Base-by-base conservation (phyloP, 2,888 invertebrate genomes). In the Oeneis ivallda region DNA sequence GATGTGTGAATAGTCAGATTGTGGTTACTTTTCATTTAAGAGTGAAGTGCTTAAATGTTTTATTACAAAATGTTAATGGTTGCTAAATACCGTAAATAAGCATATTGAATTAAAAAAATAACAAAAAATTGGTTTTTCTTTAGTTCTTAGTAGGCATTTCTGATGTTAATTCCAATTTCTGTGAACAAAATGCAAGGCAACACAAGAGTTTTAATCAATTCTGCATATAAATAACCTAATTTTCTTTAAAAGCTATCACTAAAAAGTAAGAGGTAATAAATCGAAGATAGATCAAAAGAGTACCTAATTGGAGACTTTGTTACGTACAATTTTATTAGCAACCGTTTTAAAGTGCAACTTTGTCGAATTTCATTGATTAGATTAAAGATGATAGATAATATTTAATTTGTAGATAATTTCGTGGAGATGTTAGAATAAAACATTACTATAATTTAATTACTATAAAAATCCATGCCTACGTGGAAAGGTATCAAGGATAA, bases 201-300 rank as follows among this genome's bases (percentile, higher is more conserved):
- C 10, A 47, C 47, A 60, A 61, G 52, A 41, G 50, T 26, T 61
- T 47, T 52, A 41, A 61, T 39, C 61, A 61, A 41, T 43, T n/a
- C 49, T 59, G 59, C 52, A 61, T 61, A 61, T 41, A 61, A 61
- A 61, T 52, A 61, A 52, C n/a, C 61, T 61, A n/a, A 61, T 61
- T 61, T 52, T 61, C 41, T 52, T 61, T 61, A 52, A 59, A 61
- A 41, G 50, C 37, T 61, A 41, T n/a, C 26, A 52, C 61, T 61
- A 61, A 61, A 61, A 50, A 8, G 26, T 61, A 52, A 61, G 61
- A 61, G 61, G 61, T 41, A 52, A 61, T 61, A 61, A 61, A 61
- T 61, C 13, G 61, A 15, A 50, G 17, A n/a, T 15, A 61, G 61
- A 61, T 61, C 41, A 61, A 61, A 61, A 61, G 19, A n/a, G 19